Evolutionary conservation across 2,888 invertebrate genomes (phyloP).

Genomic region (Aspidapion aeneum): DNA sequence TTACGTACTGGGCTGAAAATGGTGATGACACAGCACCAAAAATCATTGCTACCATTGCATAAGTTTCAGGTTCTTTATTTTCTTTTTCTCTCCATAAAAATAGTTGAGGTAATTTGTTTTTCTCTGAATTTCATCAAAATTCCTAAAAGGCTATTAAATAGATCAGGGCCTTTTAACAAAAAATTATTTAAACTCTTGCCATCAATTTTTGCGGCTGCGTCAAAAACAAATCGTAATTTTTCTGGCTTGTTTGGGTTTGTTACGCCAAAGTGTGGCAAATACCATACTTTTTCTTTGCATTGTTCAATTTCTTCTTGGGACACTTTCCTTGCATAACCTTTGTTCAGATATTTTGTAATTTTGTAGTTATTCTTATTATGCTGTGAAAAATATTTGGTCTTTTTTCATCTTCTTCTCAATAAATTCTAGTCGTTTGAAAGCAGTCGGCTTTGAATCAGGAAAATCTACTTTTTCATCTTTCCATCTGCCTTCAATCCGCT

Average conservation of each 20-base stretch:
- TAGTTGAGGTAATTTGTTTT: neutral
- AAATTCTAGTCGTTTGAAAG: neutral
- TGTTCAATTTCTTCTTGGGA: neutral
- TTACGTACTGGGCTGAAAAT: constrained; percentile 6
- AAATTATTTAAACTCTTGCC: neutral
- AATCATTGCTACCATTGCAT: constrained; percentile 1
- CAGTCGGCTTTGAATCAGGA: neutral
- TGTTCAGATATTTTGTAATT: neutral
- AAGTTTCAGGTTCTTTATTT: neutral
- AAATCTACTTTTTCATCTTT: neutral
- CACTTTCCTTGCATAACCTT: neutral
- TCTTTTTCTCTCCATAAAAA: neutral
- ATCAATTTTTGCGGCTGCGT: neutral
- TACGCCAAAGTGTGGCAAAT: neutral
- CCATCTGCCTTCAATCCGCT: neutral
- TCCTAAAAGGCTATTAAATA: neutral
- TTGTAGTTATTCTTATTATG: neutral
- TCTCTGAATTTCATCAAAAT: neutral
- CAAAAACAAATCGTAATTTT: constrained; percentile 4
- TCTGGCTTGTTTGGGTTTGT: neutral
- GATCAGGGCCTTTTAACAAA: neutral
- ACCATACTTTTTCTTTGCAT: neutral
- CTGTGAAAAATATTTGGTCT: neutral
- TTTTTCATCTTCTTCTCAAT: neutral
- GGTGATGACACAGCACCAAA: constrained; percentile 9